Conservation (phyloP, 2,888 invertebrate genomes). For the Podabrus alpinus region DNA sequence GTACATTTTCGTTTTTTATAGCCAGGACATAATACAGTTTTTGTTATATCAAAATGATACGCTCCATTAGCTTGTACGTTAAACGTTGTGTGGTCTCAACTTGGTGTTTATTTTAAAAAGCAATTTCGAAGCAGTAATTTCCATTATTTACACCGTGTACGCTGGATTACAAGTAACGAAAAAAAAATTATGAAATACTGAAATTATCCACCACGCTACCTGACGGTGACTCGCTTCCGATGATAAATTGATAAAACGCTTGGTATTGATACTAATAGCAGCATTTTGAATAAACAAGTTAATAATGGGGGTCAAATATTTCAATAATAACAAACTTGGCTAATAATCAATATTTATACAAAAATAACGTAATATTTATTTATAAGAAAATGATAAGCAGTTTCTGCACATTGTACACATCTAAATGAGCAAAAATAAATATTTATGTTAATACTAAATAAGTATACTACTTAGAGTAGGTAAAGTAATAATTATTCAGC, state of each 20-base stretch:
- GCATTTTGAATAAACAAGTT: neutral
- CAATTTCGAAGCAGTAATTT: constrained; percentile 5
- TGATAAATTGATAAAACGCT: neutral
- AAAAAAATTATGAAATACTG: neutral
- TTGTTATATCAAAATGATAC: constrained; percentile 14
- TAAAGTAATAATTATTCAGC: constrained; percentile 47
- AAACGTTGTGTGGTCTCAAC: constrained; percentile 19
- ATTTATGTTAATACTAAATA: constrained; percentile 43
- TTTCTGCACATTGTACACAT: constrained; percentile 47
- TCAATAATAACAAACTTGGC: neutral
- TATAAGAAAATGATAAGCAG: constrained; percentile 54
- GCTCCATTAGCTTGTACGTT: constrained; percentile 15
- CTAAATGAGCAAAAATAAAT: constrained; percentile 53
- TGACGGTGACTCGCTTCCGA: neutral
- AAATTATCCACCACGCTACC: neutral
- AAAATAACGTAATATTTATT: constrained; percentile 44
- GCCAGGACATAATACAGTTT: constrained; percentile 18
- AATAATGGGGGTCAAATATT: neutral
- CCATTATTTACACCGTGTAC: neutral
- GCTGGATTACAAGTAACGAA: neutral
- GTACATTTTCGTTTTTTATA: constrained; percentile 15
- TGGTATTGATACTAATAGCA: neutral
- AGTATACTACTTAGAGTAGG: constrained; percentile 21
- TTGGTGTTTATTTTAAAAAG: constrained; percentile 5
- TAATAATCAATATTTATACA: constrained; percentile 48